Evolutionary conservation across 2,797 vertebrate species (phyloP).

Genomic region (Mus minutoides): DNA sequence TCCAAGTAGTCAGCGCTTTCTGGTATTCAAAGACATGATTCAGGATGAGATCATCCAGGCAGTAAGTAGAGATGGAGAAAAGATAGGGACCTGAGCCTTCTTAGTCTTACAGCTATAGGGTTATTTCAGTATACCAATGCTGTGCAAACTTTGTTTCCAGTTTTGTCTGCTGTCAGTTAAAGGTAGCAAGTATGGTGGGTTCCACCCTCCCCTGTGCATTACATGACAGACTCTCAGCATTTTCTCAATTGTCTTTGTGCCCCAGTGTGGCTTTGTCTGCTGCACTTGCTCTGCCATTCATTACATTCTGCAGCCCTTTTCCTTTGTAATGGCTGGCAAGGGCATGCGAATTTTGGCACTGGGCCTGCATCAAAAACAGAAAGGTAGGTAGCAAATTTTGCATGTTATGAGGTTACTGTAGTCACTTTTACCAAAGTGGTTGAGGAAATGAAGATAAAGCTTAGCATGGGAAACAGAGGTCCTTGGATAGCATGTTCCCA

Average conservation of each 20-base stretch:
- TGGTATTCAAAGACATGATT: constrained; percentile 57
- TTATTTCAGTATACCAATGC: neutral
- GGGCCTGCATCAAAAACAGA: neutral
- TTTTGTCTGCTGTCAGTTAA: neutral
- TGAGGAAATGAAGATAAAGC: constrained; percentile 41
- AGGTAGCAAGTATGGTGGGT: neutral
- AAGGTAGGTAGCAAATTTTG: neutral
- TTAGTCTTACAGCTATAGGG: neutral
- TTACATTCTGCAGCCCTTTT: neutral
- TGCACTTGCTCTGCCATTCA: neutral
- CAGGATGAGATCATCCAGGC: constrained; percentile 63
- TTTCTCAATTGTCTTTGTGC: neutral
- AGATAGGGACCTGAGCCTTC: constrained; percentile 33
- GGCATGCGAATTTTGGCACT: neutral
- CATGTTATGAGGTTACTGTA: constrained; percentile 25
- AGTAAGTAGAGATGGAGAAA: constrained; percentile 34
- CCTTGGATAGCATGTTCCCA: neutral
- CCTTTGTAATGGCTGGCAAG: neutral
- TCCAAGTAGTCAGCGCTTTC: constrained; percentile 58
- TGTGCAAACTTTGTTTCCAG: neutral
- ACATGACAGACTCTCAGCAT: neutral
- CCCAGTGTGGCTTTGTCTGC: neutral
- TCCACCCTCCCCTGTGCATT: neutral
- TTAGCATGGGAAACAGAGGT: constrained; percentile 11
- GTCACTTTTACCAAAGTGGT: constrained; percentile 22